Percentiles rank a stretch among this genome's conserved stretches.
Conservation (phyloP, 2,797 vertebrate species). For the Myotis planiceps region DNA sequence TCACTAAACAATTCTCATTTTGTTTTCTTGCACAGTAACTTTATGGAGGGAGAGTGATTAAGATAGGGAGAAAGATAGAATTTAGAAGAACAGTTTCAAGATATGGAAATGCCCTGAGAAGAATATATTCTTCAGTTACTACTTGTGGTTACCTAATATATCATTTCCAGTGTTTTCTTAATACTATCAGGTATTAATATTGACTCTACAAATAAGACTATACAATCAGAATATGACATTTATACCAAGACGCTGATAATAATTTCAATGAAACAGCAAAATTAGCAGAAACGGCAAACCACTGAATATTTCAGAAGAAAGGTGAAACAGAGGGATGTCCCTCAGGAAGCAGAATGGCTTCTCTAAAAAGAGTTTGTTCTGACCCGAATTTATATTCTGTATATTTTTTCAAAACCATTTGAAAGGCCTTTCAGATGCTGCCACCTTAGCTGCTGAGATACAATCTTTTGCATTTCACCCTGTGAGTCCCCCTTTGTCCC, state of each 20-base stretch:
- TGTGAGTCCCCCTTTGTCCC: slow-evolving; percentile 77
- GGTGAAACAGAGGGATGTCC: not conserved
- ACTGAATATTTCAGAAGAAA: slow-evolving; percentile 29
- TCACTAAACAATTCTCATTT: not conserved
- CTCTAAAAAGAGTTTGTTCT: slow-evolving; percentile 72
- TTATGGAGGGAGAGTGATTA: not conserved
- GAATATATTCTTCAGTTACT: not conserved
- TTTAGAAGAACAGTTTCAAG: not conserved
- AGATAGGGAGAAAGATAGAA: not conserved
- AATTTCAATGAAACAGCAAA: slow-evolving; percentile 66
- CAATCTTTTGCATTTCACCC: slow-evolving; percentile 78
- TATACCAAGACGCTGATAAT: slow-evolving; percentile 42
- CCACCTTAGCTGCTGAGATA: slow-evolving; percentile 70
- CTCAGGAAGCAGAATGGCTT: not conserved
- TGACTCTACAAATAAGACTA: not conserved
- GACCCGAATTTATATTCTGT: slow-evolving; percentile 70
- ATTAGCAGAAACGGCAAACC: slow-evolving; percentile 58
- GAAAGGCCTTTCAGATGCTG: slow-evolving; percentile 73
- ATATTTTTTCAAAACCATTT: slow-evolving; percentile 74
- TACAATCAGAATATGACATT: not conserved
- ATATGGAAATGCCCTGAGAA: not conserved
- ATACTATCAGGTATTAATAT: not conserved
- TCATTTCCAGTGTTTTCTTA: not conserved
- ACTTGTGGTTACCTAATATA: not conserved
- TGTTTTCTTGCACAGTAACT: not conserved